Evolutionary conservation across 2,113 vertebrate genomes (phyloP), one percentile per base, ranked within the genome.

Genomic region (Gavia stellata): DNA sequence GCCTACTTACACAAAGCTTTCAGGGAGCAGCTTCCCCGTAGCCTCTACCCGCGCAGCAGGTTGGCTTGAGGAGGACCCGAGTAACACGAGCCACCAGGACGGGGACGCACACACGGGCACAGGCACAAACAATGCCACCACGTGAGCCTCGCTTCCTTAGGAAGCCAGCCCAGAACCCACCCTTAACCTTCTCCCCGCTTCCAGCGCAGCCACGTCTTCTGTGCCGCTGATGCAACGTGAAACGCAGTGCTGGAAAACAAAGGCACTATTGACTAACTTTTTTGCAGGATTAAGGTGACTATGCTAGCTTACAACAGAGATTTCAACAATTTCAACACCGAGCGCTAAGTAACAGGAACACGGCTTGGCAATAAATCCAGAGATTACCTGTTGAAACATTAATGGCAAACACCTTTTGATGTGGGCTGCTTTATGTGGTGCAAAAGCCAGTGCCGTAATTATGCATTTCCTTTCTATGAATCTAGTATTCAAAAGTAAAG

Each of bases 331-430:
- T 93, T 97, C 75, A 8, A 83, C 96, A 82, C 33, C 0, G 10
- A 97, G 90, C 0, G 3, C 86, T 86, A 88, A 62, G 78, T 82
- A 97, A 95, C 88, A 97, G 96, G 96, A 97, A 97, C 90, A 91
- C 5, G 1, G 55, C 55, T 92, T 97, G 96, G 96, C 96, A 79
- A 47, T 45, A 92, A 94, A 78, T 96, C 90, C 88, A 75, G 70
- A 97, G 95, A 97, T 97, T 97, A 98, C 96, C 97, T 97, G 97
- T 87, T 92, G 94, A 97, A 97, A 98, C 91, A 96, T 92, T 91
- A 96, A 97, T 97, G 83, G 80, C 87, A 93, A 94, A 88, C 24
- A 87, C 24, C 87, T 97, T 97, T 98, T 98, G 97, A 98, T 97
- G 97, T 98, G 97, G 97, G 88, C 81, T 96, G 72, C 91, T 81